Conservation (phyloP, 1,140 invertebrate species). For the Idris sp. region DNA sequence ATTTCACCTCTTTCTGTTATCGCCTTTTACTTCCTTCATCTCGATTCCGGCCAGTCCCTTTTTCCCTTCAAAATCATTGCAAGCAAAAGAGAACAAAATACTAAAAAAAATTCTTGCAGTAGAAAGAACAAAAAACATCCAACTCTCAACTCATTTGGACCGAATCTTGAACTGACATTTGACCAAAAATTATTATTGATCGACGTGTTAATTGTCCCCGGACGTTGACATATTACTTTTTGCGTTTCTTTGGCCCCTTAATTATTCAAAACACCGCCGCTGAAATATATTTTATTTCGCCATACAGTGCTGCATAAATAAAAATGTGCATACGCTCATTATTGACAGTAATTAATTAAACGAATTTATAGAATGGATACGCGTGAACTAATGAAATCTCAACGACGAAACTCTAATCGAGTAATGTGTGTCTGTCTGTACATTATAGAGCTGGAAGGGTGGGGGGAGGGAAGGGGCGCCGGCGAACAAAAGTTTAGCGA, state of each 20-base stretch:
- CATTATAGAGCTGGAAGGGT: constrained; percentile 41
- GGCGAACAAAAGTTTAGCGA: constrained; percentile 75
- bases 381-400: constrained; percentile 60
- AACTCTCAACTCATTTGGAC: neutral
- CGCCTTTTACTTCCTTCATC: constrained; percentile 60
- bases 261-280: constrained; percentile 46
- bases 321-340: constrained; percentile 26
- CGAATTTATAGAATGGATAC: constrained; percentile 54
- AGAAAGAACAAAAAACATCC: too few relatives aligned
- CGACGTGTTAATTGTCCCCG: constrained; percentile 42
- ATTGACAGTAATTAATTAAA: constrained; percentile 53
- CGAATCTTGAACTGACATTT: constrained; percentile 23
- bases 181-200: constrained; percentile 49
- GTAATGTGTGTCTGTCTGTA: constrained; percentile 58
- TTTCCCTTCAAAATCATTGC: constrained; percentile 26
- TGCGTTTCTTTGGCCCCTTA: constrained; percentile 38
- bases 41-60: constrained; percentile 45
- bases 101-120: too few relatives aligned
- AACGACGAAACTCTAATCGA: constrained; percentile 60
- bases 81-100: neutral
- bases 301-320: constrained; percentile 35
- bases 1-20: constrained; percentile 47
- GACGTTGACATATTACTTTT: constrained; percentile 52
- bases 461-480: constrained; percentile 58
- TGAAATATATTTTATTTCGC: constrained; percentile 47